phyloP scores from a whole-genome alignment of 2,888 invertebrate genomes.

The Itoplectis maculator region DNA sequence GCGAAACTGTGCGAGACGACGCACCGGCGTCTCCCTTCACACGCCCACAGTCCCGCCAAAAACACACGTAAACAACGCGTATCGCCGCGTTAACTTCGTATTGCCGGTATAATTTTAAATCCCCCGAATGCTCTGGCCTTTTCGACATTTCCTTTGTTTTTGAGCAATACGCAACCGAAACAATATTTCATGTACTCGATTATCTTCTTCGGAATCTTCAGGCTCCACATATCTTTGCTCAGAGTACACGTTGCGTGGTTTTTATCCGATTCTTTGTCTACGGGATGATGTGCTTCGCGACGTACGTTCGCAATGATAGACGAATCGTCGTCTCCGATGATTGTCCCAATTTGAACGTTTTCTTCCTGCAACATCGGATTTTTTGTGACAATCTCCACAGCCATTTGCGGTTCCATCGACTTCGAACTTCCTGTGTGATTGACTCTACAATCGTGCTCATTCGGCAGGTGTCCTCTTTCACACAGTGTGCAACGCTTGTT shows the following conservation, averaged over 20 bases:
- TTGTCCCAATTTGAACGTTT: slow-evolving; percentile 49
- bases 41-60: too few species aligned
- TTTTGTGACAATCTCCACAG: slow-evolving; percentile 64
- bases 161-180: slow-evolving; percentile 58
- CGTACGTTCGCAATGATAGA: slow-evolving; percentile 66
- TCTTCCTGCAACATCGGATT: slow-evolving; percentile 61
- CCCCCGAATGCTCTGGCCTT: neutral
- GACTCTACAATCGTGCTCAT: slow-evolving; percentile 69
- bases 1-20: too few species aligned
- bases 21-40: too few species aligned
- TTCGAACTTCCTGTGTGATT: slow-evolving; percentile 66
- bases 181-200: slow-evolving; percentile 67
- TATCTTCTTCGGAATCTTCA: slow-evolving; percentile 26
- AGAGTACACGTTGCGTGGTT: slow-evolving; percentile 15
- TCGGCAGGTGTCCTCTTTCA: slow-evolving; percentile 36
- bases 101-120: too few species aligned
- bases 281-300: slow-evolving; percentile 46
- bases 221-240: slow-evolving; percentile 5
- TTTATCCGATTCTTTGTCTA: slow-evolving; percentile 58
- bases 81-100: too few species aligned
- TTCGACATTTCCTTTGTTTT: slow-evolving; percentile 54
- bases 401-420: slow-evolving; percentile 72
- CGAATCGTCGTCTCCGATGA: slow-evolving; percentile 71
- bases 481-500: neutral
- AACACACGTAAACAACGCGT: too few species aligned